Percentiles rank a stretch among this genome's conserved stretches.
Conservation (phyloP, 2,888 invertebrate genomes). For the Himalopsyche kuldschensis region DNA sequence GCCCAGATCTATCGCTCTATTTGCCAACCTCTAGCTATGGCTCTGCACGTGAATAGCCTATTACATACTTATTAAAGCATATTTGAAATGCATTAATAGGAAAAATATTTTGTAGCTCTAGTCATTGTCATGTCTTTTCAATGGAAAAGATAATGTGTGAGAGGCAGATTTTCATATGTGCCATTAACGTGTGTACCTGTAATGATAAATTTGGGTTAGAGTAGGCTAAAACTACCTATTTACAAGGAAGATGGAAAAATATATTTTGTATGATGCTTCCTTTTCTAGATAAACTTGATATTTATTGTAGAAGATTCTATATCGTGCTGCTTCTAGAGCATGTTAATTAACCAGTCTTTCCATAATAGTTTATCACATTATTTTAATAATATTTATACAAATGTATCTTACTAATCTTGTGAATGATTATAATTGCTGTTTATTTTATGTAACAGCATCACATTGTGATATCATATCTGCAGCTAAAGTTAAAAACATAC, state of each 20-base stretch:
- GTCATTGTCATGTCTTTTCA: not conserved
- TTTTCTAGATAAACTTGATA: not conserved
- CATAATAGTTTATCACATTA: not conserved
- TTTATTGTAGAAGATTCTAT: not conserved
- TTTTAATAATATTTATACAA: not conserved
- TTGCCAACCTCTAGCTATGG: no score
- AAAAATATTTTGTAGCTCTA: not conserved
- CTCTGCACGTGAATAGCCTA: no score
- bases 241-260: not conserved
- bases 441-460: not conserved
- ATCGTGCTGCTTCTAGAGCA: not conserved
- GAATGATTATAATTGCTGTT: not conserved
- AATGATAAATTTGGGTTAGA: conserved; percentile 6
- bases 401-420: not conserved
- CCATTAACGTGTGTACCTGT: conserved; percentile 10
- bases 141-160: not conserved
- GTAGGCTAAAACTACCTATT: not conserved
- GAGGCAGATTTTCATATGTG: conserved; percentile 2
- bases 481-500: no score
- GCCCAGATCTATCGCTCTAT: no score
- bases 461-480: no score
- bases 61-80: no score
- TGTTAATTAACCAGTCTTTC: not conserved
- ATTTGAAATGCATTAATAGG: not conserved
- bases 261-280: not conserved